Evolutionary conservation across 2,113 vertebrate species (phyloP), one percentile per base, ranked within the genome.

Genomic region (Dendrocopos noguchii): DNA sequence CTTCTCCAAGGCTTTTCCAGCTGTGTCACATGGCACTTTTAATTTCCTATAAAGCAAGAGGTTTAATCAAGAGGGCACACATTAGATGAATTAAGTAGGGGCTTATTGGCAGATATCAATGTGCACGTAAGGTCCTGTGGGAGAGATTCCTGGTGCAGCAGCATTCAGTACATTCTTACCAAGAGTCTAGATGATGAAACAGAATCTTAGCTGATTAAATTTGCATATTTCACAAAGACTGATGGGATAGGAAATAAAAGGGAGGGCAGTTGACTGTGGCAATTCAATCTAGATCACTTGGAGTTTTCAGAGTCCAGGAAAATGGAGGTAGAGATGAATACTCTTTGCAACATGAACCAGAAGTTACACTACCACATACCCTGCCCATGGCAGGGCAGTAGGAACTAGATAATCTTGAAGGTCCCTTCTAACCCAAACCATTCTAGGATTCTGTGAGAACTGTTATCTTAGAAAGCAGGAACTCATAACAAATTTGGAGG

Each of bases 191-290:
- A 68, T 79, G 88, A 94, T 96, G 83, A 94, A 95, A 90, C 90
- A 86, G 90, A 95, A 95, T 86, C 73, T 95, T 90, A 84, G 87
- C 66, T 96, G 96, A 95, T 96, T 95, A 96, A 91, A 96, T 95
- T 94, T 96, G 83, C 93, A 96, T 94, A 90, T 88, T 86, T 94
- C 76, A 91, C 47, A 84, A 91, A 95, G 85, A 96, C 80, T 88
- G 76, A 94, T 95, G 53, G 25, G 25, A 60, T 57, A 83, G 20
- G 84, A 65, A 94, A 91, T 86, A 86, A 91, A 88, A 86, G 67
- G 14, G n/a, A 86, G 10, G n/a, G 20, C 66, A 88, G 33, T 47
- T 96, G 88, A 55, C 65, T 68, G 57, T 50, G 86, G 61, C 65
- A 90, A 86, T 91, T 91, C 93, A 86, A 95, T 86, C 52, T 94